Percentiles rank a stretch among this genome's conserved stretches.
phyloP scores from a whole-genome alignment of 2,797 vertebrate species.

The Chaetodon trifasciatus region DNA sequence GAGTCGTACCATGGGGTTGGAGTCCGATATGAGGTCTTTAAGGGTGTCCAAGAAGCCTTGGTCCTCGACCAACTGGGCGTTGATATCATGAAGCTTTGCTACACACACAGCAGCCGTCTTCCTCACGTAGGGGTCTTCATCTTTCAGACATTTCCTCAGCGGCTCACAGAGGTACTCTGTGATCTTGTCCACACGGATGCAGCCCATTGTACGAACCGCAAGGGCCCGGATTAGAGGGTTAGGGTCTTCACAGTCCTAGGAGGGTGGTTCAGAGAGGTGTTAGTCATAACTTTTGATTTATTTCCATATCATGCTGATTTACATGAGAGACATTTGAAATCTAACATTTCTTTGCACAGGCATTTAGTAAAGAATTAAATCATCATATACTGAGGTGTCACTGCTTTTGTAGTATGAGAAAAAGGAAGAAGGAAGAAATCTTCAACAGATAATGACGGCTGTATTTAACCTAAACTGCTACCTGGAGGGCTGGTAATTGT shows the following conservation, averaged over 20 bases:
- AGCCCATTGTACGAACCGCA: constrained; percentile 98
- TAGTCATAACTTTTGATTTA: neutral
- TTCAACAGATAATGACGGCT: neutral
- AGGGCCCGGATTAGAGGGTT: constrained; percentile 97
- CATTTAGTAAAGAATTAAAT: neutral
- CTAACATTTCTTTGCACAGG: neutral
- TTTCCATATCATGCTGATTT: neutral
- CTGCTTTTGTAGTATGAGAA: neutral
- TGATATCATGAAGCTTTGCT: constrained; percentile 98
- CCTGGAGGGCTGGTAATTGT: constrained; percentile 2
- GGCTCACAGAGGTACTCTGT: constrained; percentile 98
- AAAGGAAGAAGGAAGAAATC: neutral
- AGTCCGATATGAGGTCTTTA: constrained; percentile 97
- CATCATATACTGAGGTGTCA: neutral
- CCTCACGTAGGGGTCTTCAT: constrained; percentile 97
- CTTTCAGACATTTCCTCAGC: constrained; percentile 96
- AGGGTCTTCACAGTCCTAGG: constrained; percentile 96
- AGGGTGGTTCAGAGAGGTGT: constrained; percentile 6
- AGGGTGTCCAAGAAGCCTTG: constrained; percentile 97
- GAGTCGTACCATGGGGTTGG: constrained; percentile 93
- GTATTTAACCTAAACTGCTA: constrained; percentile 1
- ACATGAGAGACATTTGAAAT: neutral
- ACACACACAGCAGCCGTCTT: constrained; percentile 98
- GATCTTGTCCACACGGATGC: constrained; percentile 97
- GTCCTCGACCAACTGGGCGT: constrained; percentile 96